Base-by-base conservation (phyloP, 2,797 vertebrate genomes). In the Acrossocheilus wenchowensis region DNA sequence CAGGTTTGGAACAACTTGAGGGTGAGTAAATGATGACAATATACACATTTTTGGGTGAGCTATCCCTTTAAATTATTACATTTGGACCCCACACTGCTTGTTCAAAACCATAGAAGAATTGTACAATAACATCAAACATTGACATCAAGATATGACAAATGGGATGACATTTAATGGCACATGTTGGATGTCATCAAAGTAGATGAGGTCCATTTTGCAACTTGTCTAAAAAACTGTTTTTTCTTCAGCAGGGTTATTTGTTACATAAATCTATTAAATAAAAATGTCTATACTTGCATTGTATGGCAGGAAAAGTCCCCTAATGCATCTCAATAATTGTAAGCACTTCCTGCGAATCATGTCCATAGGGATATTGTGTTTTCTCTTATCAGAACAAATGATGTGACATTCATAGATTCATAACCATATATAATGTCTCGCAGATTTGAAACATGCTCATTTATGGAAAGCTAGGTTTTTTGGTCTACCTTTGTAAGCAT, bases 181-280 rank as follows among this genome's bases (percentile, higher is more conserved):
- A 75, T 74, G 41, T 21, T 62, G 26, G 36, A 19, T 45, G 54
- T 60, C 21, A 64, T 50, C 21, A 39, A 75, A 84, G 91, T 90
- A 80, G 90, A 92, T 92, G 87, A 81, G 85, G 74, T 87, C 71
- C 62, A 90, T 92, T 92, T 90, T 83, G 52, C 43, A 12, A 57
- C 74, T 78, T 10, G 23, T 23, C 30, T 26, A 3, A 45, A 60
- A 43, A 19, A 23, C 8, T 0, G 19, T 30, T 60, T 54, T 64
- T 77, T 52, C 9, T 68, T 39, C 30, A 14, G n/a, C 36, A 21
- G 60, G 45, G 10, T 84, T 34, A 77, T 62, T 83, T 66, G 60
- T 34, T 62, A 50, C 30, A 75, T 41, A 78, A 77, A 84, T 52
- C 34, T 36, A 39, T 19, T 2, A 84, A 77, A 84, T 78, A 52